phyloP scores from a whole-genome alignment of 2,888 invertebrate species.

The Heliconius aoede region DNA sequence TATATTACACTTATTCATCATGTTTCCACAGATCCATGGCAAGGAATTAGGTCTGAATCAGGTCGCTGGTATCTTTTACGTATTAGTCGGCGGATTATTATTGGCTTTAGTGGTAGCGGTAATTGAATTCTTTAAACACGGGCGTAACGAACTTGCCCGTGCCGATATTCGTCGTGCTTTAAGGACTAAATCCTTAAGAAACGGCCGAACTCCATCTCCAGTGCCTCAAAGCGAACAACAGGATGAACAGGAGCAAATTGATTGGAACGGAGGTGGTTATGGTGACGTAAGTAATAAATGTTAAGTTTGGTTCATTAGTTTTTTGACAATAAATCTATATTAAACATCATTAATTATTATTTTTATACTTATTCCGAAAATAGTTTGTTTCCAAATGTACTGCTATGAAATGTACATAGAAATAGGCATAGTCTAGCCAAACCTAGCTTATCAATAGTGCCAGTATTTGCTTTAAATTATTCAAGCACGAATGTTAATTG shows the following conservation, averaged over 20 bases:
- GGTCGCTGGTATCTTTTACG: constrained; percentile 99
- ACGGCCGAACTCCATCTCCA: constrained; percentile 70
- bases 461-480: constrained; percentile 20
- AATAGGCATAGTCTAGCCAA: not conserved
- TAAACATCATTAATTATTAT: not conserved
- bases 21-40: constrained; percentile 59
- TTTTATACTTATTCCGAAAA: not conserved
- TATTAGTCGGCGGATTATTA: constrained; percentile 95
- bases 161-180: constrained; percentile 93
- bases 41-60: constrained; percentile 95
- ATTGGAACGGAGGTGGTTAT: constrained; percentile 74
- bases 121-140: constrained; percentile 96
- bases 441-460: constrained; percentile 1
- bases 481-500: not conserved
- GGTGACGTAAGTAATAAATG: constrained; percentile 62
- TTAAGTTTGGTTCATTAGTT: too few species aligned
- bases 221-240: constrained; percentile 56
- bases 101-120: constrained; percentile 95
- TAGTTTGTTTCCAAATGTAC: not conserved
- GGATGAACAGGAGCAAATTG: constrained; percentile 67
- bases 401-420: not conserved
- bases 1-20: not conserved
- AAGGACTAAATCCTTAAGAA: constrained; percentile 92
- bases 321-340: too few species aligned
- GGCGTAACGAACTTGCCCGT: constrained; percentile 88